phyloP scores from a whole-genome alignment of 2,797 vertebrate species.

The Gastrophryne carolinensis region DNA sequence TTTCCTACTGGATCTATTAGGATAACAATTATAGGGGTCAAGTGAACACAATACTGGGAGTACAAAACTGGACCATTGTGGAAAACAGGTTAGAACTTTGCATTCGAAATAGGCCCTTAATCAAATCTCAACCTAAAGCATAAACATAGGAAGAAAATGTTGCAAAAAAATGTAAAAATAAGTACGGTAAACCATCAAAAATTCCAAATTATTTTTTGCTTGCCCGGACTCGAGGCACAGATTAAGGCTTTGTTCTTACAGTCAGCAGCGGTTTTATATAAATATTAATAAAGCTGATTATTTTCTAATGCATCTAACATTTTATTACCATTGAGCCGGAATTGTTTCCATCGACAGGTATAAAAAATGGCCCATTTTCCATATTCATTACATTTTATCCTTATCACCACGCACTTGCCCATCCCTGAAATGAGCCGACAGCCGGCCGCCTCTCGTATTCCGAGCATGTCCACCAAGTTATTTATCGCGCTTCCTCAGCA shows the following conservation, averaged over 20 bases:
- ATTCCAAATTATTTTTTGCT: background rate
- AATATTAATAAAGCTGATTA: background rate
- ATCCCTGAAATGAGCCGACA: conserved; percentile 46
- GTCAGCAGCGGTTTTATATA: background rate
- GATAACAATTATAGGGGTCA: too few relatives aligned
- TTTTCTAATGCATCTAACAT: background rate
- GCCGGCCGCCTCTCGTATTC: conserved; percentile 8
- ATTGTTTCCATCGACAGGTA: background rate
- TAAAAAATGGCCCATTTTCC: conserved; percentile 11
- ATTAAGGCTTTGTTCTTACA: background rate
- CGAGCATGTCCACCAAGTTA: background rate
- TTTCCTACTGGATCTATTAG: too few relatives aligned
- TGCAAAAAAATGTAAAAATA: background rate
- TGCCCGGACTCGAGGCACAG: background rate
- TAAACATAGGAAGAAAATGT: too few relatives aligned
- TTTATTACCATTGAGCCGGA: background rate
- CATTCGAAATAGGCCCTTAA: too few relatives aligned
- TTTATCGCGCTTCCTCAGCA: conserved; percentile 39
- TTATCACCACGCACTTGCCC: conserved; percentile 36
- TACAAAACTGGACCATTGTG: too few relatives aligned
- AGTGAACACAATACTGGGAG: too few relatives aligned
- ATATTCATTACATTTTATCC: conserved; percentile 45
- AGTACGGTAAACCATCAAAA: background rate
- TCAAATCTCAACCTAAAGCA: too few relatives aligned
- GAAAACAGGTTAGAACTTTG: too few relatives aligned